Evolutionary conservation across 2,888 invertebrate species (phyloP), one percentile per base, ranked within the genome.

Genomic region (Agrotis clavis): DNA sequence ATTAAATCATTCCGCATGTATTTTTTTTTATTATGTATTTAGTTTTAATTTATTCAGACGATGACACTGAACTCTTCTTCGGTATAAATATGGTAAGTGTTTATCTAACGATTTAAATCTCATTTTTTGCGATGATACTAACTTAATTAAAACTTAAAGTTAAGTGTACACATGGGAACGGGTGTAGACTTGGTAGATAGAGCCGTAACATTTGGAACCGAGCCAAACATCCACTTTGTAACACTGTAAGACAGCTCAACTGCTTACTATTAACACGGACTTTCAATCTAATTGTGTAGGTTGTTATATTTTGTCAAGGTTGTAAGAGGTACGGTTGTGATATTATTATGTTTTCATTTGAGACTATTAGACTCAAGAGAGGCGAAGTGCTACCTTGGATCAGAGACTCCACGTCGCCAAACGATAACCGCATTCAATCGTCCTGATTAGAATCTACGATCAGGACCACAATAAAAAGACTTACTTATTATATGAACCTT

Each of bases 201-300:
- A 84, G 80, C 74, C 72, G 89, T 88, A 87, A 89, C 85, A 89
- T 87, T 92, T 93, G 92, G 93, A 85, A 1, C 50, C 9, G 53
- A 45, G 90, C 92, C 93, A 93, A 89, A 85, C 69, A 86, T 80
- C 85, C 83, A 87, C 88, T 91, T 62, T 73, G 82, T 76, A 86
- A 86, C 88, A 87, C 85, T 86, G 80, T 84, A 86, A 83, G 80
- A 88, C 85, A 81, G 72, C 79, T 73, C 67, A 69, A 45, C 64
- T 73, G 54, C 53, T 70, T 41, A 62, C 64, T 69, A 75, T 75
- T 67, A 82, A 73, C 74, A 78, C 69, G n/a, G 50, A 57, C 53
- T 67, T 68, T 72, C 54, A 14, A 71, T 71, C 47, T 35, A 70
- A 56, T 53, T 35, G 18, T 35, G 35, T 11, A 41, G 41, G 63